Evolutionary conservation across 1,140 invertebrate genomes (phyloP), one percentile per base, ranked within the genome.

Genomic region (Micrasema minimum): DNA sequence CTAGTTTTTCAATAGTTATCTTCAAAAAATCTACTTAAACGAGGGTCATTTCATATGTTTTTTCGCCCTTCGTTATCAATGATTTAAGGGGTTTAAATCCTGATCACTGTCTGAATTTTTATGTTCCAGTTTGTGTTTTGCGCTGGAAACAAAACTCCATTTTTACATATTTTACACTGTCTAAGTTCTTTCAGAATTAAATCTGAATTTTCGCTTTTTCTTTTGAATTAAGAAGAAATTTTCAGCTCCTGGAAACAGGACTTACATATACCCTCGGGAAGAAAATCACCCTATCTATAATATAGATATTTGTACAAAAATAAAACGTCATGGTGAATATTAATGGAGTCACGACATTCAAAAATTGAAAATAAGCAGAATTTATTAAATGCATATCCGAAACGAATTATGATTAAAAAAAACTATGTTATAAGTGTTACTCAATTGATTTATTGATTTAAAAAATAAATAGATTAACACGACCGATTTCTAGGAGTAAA

Each of bases 121-220:
- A 38, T 31, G 7, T 20, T 59, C 1, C 9, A 59, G 16, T 59
- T 7, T 38, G 10, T 38, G 10, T 41, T 61, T 48, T 37, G 26
- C 26, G 3, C 3, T 22, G 11, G 55, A 2, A 31, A 41, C 53
- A 4, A 20, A 57, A 22, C 20, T 64, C 37, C 31, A 11, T 18
- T 51, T 61, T 57, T 14, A 37, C 59, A 4, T 26, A 22, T 43
- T 57, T 22, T 16, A 37, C 12, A 31, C 7, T 50, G 37, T 2
- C 9, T n/a, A 43, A 64, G 16, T 41, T 46, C 14, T 69, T 48
- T 45, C 6, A 74, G 50, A 38, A 68, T 22, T 20, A 50, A 14
- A n/a, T 75, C 70, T n/a, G 73, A 69, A 20, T 69, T 11, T 66
- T 69, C 59, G 55, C 69, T 66, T 66, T 69, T 75, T 16, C 64